Evolutionary conservation across 2,113 vertebrate species (phyloP), one percentile per base, ranked within the genome.

Genomic region (Camelus dromedarius): DNA sequence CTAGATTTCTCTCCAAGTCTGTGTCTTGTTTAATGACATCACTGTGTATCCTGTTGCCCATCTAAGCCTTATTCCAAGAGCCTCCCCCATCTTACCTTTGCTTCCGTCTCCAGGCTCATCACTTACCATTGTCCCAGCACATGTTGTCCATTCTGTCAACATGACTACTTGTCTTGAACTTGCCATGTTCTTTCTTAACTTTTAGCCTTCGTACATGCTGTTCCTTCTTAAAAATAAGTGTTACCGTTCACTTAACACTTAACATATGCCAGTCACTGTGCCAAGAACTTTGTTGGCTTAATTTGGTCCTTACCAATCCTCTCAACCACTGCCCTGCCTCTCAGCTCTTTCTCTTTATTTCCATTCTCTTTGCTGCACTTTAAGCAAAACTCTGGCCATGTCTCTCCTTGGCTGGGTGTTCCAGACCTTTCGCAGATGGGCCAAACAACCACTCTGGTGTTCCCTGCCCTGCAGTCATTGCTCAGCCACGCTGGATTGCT

Each of bases 231-330:
- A 52, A 75, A 67, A 64, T 62, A 70, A 66, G 14, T 8, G 30
- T 64, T 83, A 4, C 38, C 15, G 24, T 72, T 88, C 46, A 64
- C 52, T 83, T 79, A 79, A 38, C 70, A 32, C 8, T 58, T 64
- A 58, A 3, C 50, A 24, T 18, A 14, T 66, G 26, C 76, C 13
- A 67, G n/a, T 79, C 10, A 60, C 32, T 50, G 16, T 58, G 72
- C 64, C 69, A 67, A 84, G 76, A 89, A 58, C 30, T 84, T 84
- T 73, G 83, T 73, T 89, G 62, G 48, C 73, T 92, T 64, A 70
- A 75, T 54, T 69, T 89, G 84, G 19, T 66, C 30, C 54, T 82
- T 77, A 82, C 18, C 32, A 22, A 58, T 66, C 15, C 64, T 58
- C 66, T 54, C 11, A 32, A 75, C 56, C 19, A 14, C 20, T 1